These are phyloP conservation scores for Drosophila leontia DNA, from an alignment of 1,140 invertebrate species.

Conservation along the genomic window DNA sequence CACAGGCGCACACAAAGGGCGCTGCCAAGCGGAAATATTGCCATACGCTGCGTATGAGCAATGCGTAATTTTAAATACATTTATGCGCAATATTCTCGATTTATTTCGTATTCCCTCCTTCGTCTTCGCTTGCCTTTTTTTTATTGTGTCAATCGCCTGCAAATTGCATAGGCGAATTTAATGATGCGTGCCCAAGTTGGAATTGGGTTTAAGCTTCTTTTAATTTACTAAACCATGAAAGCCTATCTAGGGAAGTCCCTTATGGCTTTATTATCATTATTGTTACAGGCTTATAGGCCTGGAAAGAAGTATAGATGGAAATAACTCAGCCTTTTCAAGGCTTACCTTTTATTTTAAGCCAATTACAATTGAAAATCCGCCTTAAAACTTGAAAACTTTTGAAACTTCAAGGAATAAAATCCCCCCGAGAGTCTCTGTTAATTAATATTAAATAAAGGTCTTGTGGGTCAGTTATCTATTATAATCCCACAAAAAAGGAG, in stretches of 20 bases:
- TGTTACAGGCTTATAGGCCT: too few species aligned
- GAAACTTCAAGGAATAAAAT: background rate
- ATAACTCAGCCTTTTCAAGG: background rate
- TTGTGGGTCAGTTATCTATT: slow-evolving; percentile 15
- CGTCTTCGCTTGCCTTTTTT: slow-evolving; percentile 4
- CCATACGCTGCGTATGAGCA: slow-evolving; percentile 80
- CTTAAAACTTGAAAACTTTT: slow-evolving; percentile 2
- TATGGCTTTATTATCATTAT: background rate
- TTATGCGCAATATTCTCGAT: slow-evolving; percentile 77
- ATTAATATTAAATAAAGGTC: slow-evolving; percentile 19
- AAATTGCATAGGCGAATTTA: slow-evolving; percentile 62
- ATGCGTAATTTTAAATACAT: slow-evolving; percentile 82
- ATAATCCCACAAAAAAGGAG: slow-evolving; percentile 16
- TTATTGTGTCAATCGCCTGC: slow-evolving; percentile 51
- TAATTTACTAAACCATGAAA: slow-evolving; percentile 7
- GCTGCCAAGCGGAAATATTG: slow-evolving; percentile 73
- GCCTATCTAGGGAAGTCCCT: background rate
- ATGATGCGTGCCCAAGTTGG: slow-evolving; percentile 32
- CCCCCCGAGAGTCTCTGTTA: background rate
- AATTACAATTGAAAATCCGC: slow-evolving; percentile 1
- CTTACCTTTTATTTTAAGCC: background rate
- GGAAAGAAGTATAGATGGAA: background rate
- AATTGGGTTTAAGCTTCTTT: slow-evolving; percentile 22
- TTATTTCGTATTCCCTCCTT: slow-evolving; percentile 49
- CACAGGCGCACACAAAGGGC: slow-evolving; percentile 56